These are phyloP conservation scores for Drosophila murphyi DNA, from an alignment of 1,140 invertebrate genomes.

Conservation along the genomic window DNA sequence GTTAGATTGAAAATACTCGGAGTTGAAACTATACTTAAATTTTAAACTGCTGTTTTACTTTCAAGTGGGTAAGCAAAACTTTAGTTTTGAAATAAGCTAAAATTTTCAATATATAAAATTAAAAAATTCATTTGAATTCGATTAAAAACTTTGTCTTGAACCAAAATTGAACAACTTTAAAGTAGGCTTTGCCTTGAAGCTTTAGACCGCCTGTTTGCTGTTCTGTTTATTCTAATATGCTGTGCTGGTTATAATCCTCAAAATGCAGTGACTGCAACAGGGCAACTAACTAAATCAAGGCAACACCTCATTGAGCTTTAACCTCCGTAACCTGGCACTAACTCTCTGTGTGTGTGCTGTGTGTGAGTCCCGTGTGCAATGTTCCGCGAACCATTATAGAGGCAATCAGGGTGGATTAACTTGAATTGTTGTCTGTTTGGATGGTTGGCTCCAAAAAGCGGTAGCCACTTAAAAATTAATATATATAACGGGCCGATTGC, in stretches of 20 bases:
- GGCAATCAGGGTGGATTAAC: slow-evolving; percentile 41
- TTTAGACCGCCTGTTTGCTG: neutral
- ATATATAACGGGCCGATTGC: slow-evolving; percentile 61
- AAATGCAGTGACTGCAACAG: slow-evolving; percentile 36
- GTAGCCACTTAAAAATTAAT: slow-evolving; percentile 71
- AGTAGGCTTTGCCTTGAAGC: too few species aligned
- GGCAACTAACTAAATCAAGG: slow-evolving; percentile 71
- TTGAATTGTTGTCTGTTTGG: slow-evolving; percentile 7
- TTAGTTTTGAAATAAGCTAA: too few species aligned
- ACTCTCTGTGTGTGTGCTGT: slow-evolving; percentile 9
- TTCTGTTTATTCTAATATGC: neutral
- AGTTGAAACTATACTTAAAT: too few species aligned
- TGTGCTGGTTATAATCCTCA: neutral
- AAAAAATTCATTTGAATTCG: too few species aligned
- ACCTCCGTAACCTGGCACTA: slow-evolving; percentile 63
- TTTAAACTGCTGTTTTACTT: too few species aligned
- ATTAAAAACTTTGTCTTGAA: too few species aligned
- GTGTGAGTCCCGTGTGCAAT: slow-evolving; percentile 49
- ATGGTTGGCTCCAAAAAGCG: slow-evolving; percentile 24
- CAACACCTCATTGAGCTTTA: slow-evolving; percentile 77
- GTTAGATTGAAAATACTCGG: too few species aligned
- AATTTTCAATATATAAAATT: too few species aligned
- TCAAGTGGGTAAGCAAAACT: too few species aligned
- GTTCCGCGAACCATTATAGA: slow-evolving; percentile 70
- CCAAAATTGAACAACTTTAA: too few species aligned